These are phyloP conservation scores for Scolopax bukidnonensis DNA, from an alignment of 2,797 vertebrate species.

Conservation along the genomic window DNA sequence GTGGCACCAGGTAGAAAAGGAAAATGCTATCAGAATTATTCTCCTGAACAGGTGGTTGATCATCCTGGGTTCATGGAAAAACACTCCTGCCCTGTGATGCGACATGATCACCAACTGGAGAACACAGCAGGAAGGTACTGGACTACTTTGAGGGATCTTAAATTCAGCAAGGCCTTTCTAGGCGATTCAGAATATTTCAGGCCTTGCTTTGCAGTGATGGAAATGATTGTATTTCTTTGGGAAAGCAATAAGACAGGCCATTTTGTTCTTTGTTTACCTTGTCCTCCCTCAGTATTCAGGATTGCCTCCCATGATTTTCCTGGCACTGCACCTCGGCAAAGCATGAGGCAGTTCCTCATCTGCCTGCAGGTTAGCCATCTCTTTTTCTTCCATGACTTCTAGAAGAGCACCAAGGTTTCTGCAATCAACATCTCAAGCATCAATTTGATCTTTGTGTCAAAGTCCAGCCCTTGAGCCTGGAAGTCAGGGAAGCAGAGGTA, in stretches of 20 bases:
- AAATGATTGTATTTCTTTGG: not conserved
- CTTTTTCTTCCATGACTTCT: constrained; percentile 89
- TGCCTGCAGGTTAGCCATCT: constrained; percentile 78
- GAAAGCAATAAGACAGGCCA: not conserved
- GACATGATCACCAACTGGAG: no score
- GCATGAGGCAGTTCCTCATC: constrained; percentile 78
- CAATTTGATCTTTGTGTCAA: constrained; percentile 85
- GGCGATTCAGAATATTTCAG: not conserved
- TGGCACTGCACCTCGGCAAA: constrained; percentile 84
- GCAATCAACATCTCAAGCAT: constrained; percentile 86
- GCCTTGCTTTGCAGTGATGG: not conserved
- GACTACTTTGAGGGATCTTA: not conserved
- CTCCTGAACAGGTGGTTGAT: not conserved
- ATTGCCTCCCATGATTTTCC: constrained; percentile 83
- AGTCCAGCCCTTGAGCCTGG: constrained; percentile 84
- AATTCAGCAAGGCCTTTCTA: not conserved
- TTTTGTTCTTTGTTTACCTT: constrained; percentile 59
- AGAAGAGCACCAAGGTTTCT: constrained; percentile 85
- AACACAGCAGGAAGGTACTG: not conserved
- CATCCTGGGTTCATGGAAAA: not conserved
- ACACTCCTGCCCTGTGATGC: not conserved
- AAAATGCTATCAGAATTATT: not conserved
- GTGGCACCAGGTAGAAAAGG: not conserved
- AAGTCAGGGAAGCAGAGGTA: not conserved
- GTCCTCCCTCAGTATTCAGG: constrained; percentile 65